Percentiles rank a stretch among this genome's conserved stretches.
These are phyloP conservation scores for Schizopygopsis pylzovi DNA, from an alignment of 2,797 vertebrate species.

Conservation along the genomic window DNA sequence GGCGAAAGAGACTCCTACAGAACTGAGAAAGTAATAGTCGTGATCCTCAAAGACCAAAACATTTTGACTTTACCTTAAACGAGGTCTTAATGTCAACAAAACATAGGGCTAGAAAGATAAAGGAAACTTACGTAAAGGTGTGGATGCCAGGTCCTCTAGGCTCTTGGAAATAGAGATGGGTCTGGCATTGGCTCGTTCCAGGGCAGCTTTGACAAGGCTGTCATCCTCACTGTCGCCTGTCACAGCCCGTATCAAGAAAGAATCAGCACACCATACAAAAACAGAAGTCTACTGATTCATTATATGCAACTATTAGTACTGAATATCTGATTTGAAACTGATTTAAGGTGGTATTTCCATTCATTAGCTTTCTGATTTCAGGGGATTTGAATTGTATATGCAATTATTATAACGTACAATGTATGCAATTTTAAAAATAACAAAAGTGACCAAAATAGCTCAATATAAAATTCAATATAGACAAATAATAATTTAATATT, in stretches of 20 bases:
- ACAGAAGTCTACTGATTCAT: not conserved
- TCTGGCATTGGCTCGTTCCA: constrained; percentile 80
- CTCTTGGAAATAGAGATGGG: constrained; percentile 86
- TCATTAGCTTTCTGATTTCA: constrained; percentile 16
- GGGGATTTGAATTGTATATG: not conserved
- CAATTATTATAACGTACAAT: not conserved
- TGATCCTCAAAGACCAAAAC: not conserved
- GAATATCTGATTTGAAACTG: not conserved
- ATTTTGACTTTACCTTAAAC: not conserved
- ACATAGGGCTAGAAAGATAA: constrained; percentile 28
- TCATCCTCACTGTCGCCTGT: constrained; percentile 84
- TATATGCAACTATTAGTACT: constrained; percentile 1
- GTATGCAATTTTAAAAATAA: not conserved
- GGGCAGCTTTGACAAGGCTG: constrained; percentile 76
- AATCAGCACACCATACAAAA: constrained; percentile 6
- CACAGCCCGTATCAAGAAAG: constrained; percentile 41
- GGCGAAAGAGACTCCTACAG: not conserved
- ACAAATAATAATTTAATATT: not conserved
- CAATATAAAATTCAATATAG: not conserved
- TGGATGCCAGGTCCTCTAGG: constrained; percentile 86
- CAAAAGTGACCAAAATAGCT: not conserved
- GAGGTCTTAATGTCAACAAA: not conserved
- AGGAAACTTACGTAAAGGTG: constrained; percentile 81
- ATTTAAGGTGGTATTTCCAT: not conserved
- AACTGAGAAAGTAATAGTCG: not conserved